Percentiles rank a stretch among this genome's conserved stretches.
Evolutionary conservation across 2,113 vertebrate species (phyloP).

Genomic region (Cynoglossus semilaevis): DNA sequence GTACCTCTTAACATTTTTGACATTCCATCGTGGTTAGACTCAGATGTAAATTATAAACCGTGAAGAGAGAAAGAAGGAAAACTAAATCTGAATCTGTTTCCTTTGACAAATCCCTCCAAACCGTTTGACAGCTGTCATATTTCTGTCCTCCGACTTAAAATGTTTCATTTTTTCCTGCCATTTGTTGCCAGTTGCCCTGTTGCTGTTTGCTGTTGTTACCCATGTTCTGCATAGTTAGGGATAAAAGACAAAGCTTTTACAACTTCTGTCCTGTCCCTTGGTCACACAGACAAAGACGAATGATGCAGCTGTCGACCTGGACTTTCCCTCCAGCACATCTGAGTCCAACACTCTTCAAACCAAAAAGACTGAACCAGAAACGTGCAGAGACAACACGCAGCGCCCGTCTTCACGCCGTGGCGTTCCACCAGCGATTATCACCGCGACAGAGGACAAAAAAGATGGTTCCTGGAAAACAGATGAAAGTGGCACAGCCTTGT

Average conservation of each 20-base stretch:
- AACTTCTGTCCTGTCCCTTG: constrained; percentile 60
- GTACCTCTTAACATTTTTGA: constrained; percentile 61
- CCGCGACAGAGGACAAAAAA: constrained; percentile 30
- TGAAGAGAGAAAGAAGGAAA: neutral
- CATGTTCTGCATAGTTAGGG: constrained; percentile 43
- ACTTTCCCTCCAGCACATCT: constrained; percentile 25
- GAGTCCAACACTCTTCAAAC: constrained; percentile 1
- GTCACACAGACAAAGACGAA: constrained; percentile 59
- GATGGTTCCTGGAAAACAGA: constrained; percentile 58
- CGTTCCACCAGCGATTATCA: constrained; percentile 26
- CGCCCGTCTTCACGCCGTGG: constrained; percentile 17
- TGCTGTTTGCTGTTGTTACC: constrained; percentile 57
- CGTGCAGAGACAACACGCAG: constrained; percentile 19
- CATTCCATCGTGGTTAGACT: constrained; percentile 50
- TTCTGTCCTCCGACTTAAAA: too few species aligned
- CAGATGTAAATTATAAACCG: constrained; percentile 44
- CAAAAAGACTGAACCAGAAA: constrained; percentile 30
- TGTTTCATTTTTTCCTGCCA: constrained; percentile 6
- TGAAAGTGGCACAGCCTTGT: constrained; percentile 42
- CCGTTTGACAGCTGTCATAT: too few species aligned
- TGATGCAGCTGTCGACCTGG: constrained; percentile 52
- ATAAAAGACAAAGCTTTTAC: constrained; percentile 62
- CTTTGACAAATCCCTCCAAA: too few species aligned
- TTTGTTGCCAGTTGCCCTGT: constrained; percentile 44
- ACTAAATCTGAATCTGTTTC: too few species aligned